Base-by-base conservation (phyloP, 2,797 vertebrate genomes). In the Melanotaenia boesemani region DNA sequence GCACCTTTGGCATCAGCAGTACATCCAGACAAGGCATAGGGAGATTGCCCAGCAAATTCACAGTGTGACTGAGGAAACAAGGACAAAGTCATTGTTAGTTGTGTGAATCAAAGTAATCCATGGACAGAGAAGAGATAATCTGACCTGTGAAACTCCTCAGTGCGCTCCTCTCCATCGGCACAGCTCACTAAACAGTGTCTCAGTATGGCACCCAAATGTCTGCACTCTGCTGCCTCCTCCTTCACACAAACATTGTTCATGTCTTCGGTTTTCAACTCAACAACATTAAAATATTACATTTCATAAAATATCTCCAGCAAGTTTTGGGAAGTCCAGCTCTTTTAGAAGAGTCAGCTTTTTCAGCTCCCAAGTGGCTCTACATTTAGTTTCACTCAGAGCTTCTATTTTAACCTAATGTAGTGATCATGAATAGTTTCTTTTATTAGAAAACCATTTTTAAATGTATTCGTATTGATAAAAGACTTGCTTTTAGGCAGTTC, bases 71-170 rank as follows among this genome's bases (percentile, higher is more conserved):
- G 76, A 74, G 41, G 34, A 66, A 62, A 66, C 67, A 61, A 37
- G 7, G 0, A 12, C 11, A 11, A 2, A 48, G 18, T 8, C 5
- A 6, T 41, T 7, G 57, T 48, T 9, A 13, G 9, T 13, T 11
- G 1, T 18, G 24, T 54, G 26, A 55, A 12, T 58, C 39, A 58
- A 54, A 30, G 26, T 20, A 22, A 24, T 24, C 22, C 10, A 18
- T 22, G 20, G 41, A 39, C 28, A 68, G 36, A 32, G n/a, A 65
- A 6, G 50, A 59, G 50, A 39, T 50, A 12, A 30, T 37, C 72
- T 76, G 69, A 98, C 97, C 97, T 96, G 76, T 96, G 96, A 83
- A 98, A 95, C 85, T 98, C 97, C 74, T 98, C 97, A 0, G 96
- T 97, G 26, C 93, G 90, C 58, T 98, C 96, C 63, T 97, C 96